Conservation (phyloP, 2,113 vertebrate genomes). For the Galemys pyrenaicus region DNA sequence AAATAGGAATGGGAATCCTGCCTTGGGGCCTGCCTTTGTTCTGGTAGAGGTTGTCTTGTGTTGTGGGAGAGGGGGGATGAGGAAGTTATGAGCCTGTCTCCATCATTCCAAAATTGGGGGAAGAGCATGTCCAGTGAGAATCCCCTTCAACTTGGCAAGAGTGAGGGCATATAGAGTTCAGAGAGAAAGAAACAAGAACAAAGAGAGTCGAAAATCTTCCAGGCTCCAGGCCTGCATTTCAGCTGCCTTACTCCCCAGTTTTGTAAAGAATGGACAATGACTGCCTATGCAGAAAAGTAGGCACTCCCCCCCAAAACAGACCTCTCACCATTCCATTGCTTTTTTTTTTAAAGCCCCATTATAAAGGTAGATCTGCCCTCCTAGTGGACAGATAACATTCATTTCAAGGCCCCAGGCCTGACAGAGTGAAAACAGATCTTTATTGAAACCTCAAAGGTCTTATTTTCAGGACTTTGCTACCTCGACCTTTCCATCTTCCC, state of each 20-base stretch:
- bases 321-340: not conserved
- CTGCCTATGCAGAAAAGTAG: not conserved
- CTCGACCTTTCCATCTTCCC: not conserved
- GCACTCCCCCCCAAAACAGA: not conserved
- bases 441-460: not conserved
- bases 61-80: accelerated
- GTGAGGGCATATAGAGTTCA: not conserved
- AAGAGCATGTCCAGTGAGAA: not conserved
- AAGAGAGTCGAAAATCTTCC: not conserved
- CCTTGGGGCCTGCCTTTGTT: not conserved
- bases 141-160: not conserved
- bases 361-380: not conserved
- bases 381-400: not conserved
- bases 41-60: not conserved
- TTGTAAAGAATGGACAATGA: not conserved
- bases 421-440: not conserved
- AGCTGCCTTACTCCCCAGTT: not conserved
- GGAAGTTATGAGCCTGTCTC: not conserved
- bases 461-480: not conserved
- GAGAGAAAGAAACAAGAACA: conserved; percentile 15
- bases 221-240: not conserved
- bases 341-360: not conserved
- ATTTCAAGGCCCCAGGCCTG: not conserved
- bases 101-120: not conserved
- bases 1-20: not conserved